Evolutionary conservation across 2,888 invertebrate genomes (phyloP).

Genomic region (Leptodirus hochenwartii): DNA sequence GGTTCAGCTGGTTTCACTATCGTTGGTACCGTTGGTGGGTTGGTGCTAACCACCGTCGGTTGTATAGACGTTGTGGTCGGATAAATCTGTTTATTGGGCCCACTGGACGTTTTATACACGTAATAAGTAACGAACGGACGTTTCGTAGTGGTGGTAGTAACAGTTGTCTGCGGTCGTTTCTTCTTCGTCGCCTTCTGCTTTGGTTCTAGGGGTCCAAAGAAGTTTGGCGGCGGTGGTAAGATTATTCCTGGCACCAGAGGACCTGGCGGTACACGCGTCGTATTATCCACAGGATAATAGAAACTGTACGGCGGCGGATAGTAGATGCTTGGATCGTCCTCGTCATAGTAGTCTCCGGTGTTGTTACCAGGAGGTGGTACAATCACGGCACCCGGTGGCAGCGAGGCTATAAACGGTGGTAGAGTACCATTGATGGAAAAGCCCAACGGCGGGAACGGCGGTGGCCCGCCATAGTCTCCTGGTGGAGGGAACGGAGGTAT

Average conservation of each 20-base stretch:
- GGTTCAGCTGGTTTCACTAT: conserved; percentile 6
- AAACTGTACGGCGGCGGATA: conserved; percentile 84
- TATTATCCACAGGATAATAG: conserved; percentile 59
- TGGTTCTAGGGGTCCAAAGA: conserved; percentile 55
- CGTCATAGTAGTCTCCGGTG: conserved; percentile 56
- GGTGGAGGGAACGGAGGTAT: conserved; percentile 42
- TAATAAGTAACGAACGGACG: no score
- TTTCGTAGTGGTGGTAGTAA: conserved; percentile 19
- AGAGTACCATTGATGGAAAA: conserved; percentile 22
- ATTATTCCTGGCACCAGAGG: conserved; percentile 79
- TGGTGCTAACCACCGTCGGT: conserved; percentile 13
- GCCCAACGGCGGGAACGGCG: conserved; percentile 37
- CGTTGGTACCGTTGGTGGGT: conserved; percentile 10
- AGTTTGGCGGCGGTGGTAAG: conserved; percentile 73
- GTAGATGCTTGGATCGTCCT: conserved; percentile 80
- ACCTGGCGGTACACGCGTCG: conserved; percentile 57
- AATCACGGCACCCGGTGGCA: conserved; percentile 44
- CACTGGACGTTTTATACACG: no score
- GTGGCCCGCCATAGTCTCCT: conserved; percentile 26
- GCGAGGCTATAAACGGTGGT: conserved; percentile 29
- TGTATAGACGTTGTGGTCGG: conserved; percentile 23
- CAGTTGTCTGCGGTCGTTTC: conserved; percentile 26
- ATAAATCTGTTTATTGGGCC: conserved; percentile 28
- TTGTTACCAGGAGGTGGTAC: conserved; percentile 29
- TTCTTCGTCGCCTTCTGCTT: conserved; percentile 19